These are phyloP conservation scores for Clunio marinus DNA, from an alignment of 2,888 invertebrate genomes.

Conservation along the genomic window DNA sequence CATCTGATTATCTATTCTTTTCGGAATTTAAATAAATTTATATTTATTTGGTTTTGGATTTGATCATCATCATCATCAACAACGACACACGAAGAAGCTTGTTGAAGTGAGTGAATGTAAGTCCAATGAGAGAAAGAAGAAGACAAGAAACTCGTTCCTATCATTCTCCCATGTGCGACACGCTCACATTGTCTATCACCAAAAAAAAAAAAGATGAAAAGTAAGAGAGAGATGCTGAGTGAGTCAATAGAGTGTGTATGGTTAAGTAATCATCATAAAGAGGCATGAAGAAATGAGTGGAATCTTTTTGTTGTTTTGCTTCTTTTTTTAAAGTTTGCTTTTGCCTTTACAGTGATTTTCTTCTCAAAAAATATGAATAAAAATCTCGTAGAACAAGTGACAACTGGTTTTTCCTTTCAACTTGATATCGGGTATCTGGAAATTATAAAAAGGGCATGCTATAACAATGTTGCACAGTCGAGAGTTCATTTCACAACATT, in stretches of 20 bases:
- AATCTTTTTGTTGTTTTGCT: conserved; percentile 20
- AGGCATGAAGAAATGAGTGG: conserved; percentile 23
- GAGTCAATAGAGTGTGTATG: conserved; percentile 28
- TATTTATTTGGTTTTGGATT: neutral
- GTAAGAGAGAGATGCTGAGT: neutral
- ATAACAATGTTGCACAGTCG: neutral
- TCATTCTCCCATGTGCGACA: neutral
- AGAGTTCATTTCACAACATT: neutral
- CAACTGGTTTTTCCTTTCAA: conserved; percentile 26
- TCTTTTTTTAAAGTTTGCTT: too few relatives aligned
- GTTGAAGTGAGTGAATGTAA: too few relatives aligned
- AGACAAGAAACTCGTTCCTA: neutral
- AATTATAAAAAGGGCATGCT: conserved; percentile 20
- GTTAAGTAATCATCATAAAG: conserved; percentile 37
- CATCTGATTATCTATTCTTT: neutral
- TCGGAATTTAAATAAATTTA: conserved; percentile 6
- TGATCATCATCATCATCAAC: neutral
- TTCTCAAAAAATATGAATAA: conserved; percentile 13
- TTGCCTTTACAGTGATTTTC: too few relatives aligned
- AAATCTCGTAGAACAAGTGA: conserved; percentile 36
- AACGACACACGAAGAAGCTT: neutral
- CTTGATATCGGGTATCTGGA: conserved; percentile 4
- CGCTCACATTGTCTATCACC: neutral
- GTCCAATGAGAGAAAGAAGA: too few relatives aligned
- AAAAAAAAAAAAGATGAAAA: neutral